Evolutionary conservation across 2,888 invertebrate species (phyloP), one percentile per base, ranked within the genome.

Genomic region (Stenolophus ochropezus): DNA sequence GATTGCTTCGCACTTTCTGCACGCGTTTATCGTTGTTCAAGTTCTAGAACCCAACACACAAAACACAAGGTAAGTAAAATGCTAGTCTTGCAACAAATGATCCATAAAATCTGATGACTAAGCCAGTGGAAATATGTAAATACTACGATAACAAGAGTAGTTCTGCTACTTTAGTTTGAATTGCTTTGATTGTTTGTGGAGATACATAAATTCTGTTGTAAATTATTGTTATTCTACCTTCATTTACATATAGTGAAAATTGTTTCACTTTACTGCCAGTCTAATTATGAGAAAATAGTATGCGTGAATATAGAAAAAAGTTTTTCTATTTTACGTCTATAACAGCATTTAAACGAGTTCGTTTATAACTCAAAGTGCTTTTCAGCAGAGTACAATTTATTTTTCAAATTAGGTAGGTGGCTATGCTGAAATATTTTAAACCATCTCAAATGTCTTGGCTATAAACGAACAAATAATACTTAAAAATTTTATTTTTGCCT

Each of bases 1-100:
- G 97, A 98, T 99, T 85, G 98, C 98, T 84, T 98, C 98, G 79
- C 98, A 99, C 91, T 99, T 99, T 90, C 93, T 99, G 85, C 99
- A 99, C 90, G 96, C 98, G 47, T 99, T 97, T 91, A 95, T 99
- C 86, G 97, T 99, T 83, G 96, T 99, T 78, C 98, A 98, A 90
- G 98, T 97, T 83, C 91, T 98, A 82, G 97, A 97, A 84, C 92
- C 94, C 2, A 92, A 94, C 86, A 94, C 94, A 84, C 93, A 95
- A 86, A 94, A 95, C 90, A 94, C 95, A 84, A 94, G 95, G 93
- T 96, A 83, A 86, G 86, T 56, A 5, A 8, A 42, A 42, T 65
- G 53, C 47, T 42, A 69, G 8, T 42, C 21, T 27, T 33, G 65
- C 27, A 69, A 69, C 65, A 69, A 69, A 69, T 69, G 65, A 69